These are phyloP conservation scores for Coracias cyanogaster DNA, from an alignment of 2,797 vertebrate species.

Conservation along the genomic window DNA sequence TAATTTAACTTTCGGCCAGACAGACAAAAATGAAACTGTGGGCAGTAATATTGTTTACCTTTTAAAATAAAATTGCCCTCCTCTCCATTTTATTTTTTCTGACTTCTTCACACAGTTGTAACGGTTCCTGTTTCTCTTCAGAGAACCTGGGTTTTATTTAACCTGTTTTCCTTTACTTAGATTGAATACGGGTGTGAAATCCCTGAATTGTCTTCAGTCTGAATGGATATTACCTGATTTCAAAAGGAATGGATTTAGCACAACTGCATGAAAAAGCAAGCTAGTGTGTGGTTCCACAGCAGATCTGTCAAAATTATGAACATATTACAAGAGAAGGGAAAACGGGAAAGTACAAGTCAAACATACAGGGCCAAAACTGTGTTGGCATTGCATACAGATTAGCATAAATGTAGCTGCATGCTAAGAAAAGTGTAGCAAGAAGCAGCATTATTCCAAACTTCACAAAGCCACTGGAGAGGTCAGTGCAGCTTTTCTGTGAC, in stretches of 20 bases:
- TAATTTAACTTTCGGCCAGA: neutral
- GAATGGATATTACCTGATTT: constrained; percentile 37
- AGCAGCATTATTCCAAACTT: neutral
- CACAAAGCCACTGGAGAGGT: neutral
- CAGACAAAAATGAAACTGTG: neutral
- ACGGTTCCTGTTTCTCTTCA: neutral
- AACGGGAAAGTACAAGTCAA: constrained; percentile 46
- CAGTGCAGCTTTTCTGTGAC: neutral
- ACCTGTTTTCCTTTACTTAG: constrained; percentile 29
- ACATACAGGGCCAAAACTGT: neutral
- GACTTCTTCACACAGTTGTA: neutral
- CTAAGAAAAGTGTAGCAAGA: constrained; percentile 1
- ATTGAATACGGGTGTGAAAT: constrained; percentile 40
- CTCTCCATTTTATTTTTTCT: neutral
- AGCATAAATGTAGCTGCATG: neutral
- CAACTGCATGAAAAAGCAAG: constrained; percentile 46
- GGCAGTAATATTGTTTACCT: constrained; percentile 23
- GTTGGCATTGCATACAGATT: neutral
- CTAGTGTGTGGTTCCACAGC: constrained; percentile 15
- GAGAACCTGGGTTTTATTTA: constrained; percentile 56
- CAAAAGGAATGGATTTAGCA: constrained; percentile 16
- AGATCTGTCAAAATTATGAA: constrained; percentile 41
- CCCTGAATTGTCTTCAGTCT: constrained; percentile 15
- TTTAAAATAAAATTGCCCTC: neutral
- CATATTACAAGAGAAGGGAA: constrained; percentile 20